Evolutionary conservation across 2,113 vertebrate genomes (phyloP), one percentile per base, ranked within the genome.

Genomic region (Brachypodius melanocephalos): DNA sequence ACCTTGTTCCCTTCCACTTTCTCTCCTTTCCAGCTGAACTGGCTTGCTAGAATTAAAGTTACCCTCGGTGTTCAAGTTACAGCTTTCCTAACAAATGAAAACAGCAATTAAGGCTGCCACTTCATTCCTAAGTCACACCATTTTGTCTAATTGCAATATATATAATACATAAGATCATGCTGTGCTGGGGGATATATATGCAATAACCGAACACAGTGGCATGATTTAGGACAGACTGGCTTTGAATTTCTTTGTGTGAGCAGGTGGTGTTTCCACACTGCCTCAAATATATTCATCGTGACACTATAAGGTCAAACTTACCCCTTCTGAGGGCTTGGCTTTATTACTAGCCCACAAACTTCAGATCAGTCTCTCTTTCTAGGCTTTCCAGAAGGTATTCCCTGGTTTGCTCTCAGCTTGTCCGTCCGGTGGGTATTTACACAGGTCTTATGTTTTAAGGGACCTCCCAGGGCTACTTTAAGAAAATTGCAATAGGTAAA

Each of bases 141-240:
- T 95, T 97, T 97, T 95, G 88, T 94, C 95, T 97, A 97, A 97
- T 97, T 97, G 96, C 96, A 97, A 96, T 96, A 96, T 97, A 97
- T 97, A 97, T 95, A 97, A 97, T 97, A 97, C 79, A 96, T 97
- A 97, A 96, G 95, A 97, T 96, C 96, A 96, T 97, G 95, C 96
- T 97, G 95, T 97, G 97, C 96, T 96, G 96, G 96, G 96, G 95
- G 79, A 95, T 95, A 89, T 96, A 90, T 95, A 94, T 89, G 96
- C 97, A 97, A 97, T 97, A 97, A 97, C 95, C 1, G 62, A 97
- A 90, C 94, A 90, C 96, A 94, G 95, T 96, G 96, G 96, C 95
- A 96, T 96, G 96, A 95, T 97, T 97, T 96, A 97, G 96, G 95
- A 95, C 96, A 97, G 96, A 78, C 88, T 95, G 94, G 94, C 96